Conservation (phyloP, 2,797 vertebrate species). For the Urosaurus nigricauda region DNA sequence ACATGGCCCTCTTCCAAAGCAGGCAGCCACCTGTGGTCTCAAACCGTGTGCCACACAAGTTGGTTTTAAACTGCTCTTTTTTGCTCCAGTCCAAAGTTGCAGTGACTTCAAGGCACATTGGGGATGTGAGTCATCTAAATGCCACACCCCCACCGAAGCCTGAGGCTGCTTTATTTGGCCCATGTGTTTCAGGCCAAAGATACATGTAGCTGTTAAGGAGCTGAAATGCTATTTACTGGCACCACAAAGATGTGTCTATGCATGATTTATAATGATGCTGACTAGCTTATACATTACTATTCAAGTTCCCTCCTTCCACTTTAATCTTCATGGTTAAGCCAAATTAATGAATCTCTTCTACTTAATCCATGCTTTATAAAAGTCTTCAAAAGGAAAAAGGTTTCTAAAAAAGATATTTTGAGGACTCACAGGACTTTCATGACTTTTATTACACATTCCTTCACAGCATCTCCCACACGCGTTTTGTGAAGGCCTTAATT, state of each 20-base stretch:
- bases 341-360: background rate
- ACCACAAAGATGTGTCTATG: background rate
- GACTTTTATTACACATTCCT: background rate
- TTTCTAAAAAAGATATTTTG: background rate
- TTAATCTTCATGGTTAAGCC: background rate
- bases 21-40: too few species aligned
- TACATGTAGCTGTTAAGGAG: background rate
- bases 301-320: background rate
- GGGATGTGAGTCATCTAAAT: too few species aligned
- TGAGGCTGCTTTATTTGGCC: too few species aligned
- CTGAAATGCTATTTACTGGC: background rate
- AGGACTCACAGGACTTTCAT: background rate
- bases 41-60: too few species aligned
- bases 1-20: too few species aligned
- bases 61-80: too few species aligned
- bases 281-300: background rate
- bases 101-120: too few species aligned
- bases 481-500: background rate
- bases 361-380: conserved; percentile 3
- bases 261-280: background rate
- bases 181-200: too few species aligned
- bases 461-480: background rate
- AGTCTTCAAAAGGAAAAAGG: background rate
- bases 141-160: too few species aligned
- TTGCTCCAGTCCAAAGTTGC: too few species aligned